phyloP scores from a whole-genome alignment of 2,888 invertebrate genomes.

The Bimastos eiseni region DNA sequence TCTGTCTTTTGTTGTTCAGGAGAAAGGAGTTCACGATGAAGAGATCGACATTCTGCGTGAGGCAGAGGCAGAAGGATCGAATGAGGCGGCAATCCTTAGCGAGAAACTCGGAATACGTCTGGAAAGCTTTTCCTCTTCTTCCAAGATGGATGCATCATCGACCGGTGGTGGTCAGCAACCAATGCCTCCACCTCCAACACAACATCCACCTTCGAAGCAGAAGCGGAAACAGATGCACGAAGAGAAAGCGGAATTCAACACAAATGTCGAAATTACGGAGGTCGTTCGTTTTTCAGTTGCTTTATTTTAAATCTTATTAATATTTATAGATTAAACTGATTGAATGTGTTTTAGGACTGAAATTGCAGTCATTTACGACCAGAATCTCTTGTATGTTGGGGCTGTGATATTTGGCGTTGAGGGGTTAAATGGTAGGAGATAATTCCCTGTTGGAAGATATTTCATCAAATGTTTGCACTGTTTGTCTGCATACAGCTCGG shows the following conservation, averaged over 20 bases:
- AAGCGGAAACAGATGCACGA: conserved; percentile 27
- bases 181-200: not conserved
- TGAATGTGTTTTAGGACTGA: not conserved
- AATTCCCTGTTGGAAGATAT: too few relatives aligned
- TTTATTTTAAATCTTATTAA: not conserved
- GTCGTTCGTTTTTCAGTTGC: not conserved
- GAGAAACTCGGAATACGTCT: conserved; percentile 16
- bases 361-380: too few relatives aligned
- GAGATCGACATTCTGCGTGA: not conserved
- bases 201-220: not conserved
- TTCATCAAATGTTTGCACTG: too few relatives aligned
- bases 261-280: conserved; percentile 19
- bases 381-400: not conserved
- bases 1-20: not conserved
- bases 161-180: not conserved
- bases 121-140: not conserved
- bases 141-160: not conserved
- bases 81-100: not conserved
- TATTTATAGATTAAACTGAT: not conserved
- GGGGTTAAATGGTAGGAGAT: too few relatives aligned
- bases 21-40: not conserved
- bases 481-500: too few relatives aligned
- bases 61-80: conserved; percentile 7
- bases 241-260: not conserved
- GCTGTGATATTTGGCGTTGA: too few relatives aligned